Conservation (phyloP, 2,113 vertebrate genomes). For the Osmerus mordax region DNA sequence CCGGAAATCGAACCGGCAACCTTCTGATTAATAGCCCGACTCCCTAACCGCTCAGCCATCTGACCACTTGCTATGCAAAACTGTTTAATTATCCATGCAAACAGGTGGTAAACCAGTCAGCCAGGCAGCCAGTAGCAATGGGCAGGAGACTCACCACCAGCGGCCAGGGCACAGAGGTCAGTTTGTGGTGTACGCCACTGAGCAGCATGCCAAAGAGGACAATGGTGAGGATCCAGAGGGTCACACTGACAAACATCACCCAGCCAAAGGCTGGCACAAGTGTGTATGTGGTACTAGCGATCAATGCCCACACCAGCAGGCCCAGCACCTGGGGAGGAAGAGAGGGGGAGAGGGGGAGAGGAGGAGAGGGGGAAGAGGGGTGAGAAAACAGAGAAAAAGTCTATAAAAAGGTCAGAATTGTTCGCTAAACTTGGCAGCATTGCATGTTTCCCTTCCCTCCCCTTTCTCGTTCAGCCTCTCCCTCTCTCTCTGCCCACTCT, state of each 20-base stretch:
- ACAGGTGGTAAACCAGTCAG: background rate
- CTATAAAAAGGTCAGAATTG: background rate
- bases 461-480: background rate
- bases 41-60: too few species aligned
- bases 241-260: conserved; percentile 91
- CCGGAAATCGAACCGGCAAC: too few species aligned
- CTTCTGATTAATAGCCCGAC: too few species aligned
- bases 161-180: conserved; percentile 79
- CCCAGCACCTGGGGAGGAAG: conserved; percentile 73
- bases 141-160: conserved; percentile 71
- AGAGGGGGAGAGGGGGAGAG: background rate
- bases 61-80: too few species aligned
- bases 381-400: background rate
- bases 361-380: background rate
- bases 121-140: background rate
- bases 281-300: conserved; percentile 63
- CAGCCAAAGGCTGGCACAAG: conserved; percentile 71
- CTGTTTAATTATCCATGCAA: background rate
- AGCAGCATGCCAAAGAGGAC: conserved; percentile 77
- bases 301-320: conserved; percentile 86
- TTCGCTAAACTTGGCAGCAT: background rate
- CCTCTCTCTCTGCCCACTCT: background rate
- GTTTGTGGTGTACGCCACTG: conserved; percentile 65
- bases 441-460: background rate
- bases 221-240: conserved; percentile 84